Base-by-base conservation (phyloP, 2,888 invertebrate species). In the Eledona agricola region DNA sequence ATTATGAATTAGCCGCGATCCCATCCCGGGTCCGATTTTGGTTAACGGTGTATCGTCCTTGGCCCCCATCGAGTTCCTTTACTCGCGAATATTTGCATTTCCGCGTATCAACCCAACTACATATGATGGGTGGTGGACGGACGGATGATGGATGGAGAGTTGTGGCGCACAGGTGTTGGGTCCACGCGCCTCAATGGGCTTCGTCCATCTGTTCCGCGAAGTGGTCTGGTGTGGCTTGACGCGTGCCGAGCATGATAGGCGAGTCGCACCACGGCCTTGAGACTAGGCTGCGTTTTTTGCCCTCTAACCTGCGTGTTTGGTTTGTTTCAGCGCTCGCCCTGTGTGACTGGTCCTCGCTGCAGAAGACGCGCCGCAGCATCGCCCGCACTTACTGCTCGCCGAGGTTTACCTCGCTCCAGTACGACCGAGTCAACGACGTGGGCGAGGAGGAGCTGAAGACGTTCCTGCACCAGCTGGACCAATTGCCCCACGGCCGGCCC, bases 341-440 rank as follows among this genome's bases (percentile, higher is more conserved):
- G 11, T 93, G 93, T 75, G 91, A 93, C 72, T 93, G 92, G 92
- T 92, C 92, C 0, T 84, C 84, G 53, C 80, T 93, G 0, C 93
- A 93, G 71, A 86, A 88, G 45, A 85, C 86, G 1, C 80, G 93
- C 2, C 81, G 93, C 15, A 88, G 89, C 70, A 78, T 93, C 6
- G 90, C 92, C 0, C 80, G 91, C 1, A 83, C 84, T 10, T 90
- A 90, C 69, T 92, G 91, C 75, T 89, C 90, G 0, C 91, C 92
- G 0, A 84, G 89, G 52, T 84, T 85, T 62, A 83, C 87, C 53
- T 87, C 89, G 0, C 81, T 85, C 26, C 86, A 87, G 71, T 88
- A 85, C 72, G 80, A 84, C 1, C 81, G 85, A 60, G 85, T 92
- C 66, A 87, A 85, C n/a, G 77, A 79, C n/a, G 85, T 88, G 0